Conservation (phyloP, 2,797 vertebrate genomes). For the Lepus oiostolus region DNA sequence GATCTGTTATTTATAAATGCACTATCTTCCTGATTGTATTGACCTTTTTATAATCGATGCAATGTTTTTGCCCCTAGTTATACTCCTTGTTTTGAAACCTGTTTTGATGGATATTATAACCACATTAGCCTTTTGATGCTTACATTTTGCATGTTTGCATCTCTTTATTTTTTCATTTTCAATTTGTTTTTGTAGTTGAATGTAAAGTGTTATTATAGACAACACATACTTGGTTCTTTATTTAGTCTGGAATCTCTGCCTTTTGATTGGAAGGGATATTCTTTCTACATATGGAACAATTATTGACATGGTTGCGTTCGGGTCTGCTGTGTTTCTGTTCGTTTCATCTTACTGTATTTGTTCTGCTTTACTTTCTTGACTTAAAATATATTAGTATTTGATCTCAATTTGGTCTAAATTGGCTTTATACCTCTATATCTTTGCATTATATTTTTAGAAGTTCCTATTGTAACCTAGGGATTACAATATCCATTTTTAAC, state of each 20-base stretch:
- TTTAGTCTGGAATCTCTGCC: not conserved
- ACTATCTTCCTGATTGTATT: not conserved
- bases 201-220: not conserved
- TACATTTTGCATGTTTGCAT: not conserved
- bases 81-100: not conserved
- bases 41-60: not conserved
- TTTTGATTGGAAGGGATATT: not conserved
- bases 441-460: not conserved
- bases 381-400: not conserved
- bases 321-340: not conserved
- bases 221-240: not conserved
- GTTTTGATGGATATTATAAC: not conserved
- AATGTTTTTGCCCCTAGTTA: not conserved
- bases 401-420: not conserved
- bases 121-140: not conserved
- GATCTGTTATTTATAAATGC: too few species aligned
- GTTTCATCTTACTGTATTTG: not conserved
- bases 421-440: not conserved
- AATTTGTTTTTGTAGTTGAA: not conserved
- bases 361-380: not conserved
- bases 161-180: not conserved
- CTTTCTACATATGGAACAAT: not conserved
- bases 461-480: not conserved
- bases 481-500: not conserved
- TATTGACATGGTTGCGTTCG: not conserved